These are phyloP conservation scores for Chaenocephalus aceratus DNA, from an alignment of 2,113 vertebrate genomes.

Conservation along the genomic window DNA sequence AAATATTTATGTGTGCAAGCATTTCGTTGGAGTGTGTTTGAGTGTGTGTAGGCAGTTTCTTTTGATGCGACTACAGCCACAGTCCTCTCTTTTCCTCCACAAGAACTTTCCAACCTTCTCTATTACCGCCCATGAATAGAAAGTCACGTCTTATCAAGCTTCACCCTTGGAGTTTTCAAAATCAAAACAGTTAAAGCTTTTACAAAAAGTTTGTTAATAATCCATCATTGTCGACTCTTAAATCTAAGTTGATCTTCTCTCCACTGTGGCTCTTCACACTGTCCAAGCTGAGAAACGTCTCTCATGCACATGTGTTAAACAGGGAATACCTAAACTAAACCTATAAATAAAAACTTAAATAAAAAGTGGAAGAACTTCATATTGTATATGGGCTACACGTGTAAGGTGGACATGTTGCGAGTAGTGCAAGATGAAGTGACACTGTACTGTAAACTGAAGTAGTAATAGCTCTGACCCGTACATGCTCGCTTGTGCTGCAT, in stretches of 20 bases:
- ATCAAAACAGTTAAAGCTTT: slow-evolving; percentile 77
- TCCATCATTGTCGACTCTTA: slow-evolving; percentile 62
- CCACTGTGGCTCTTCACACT: slow-evolving; percentile 21
- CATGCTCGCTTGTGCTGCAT: slow-evolving; percentile 8
- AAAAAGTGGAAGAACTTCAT: not conserved
- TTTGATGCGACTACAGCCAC: no score
- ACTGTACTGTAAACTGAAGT: not conserved
- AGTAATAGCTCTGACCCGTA: slow-evolving; percentile 23
- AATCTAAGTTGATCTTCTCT: slow-evolving; percentile 55
- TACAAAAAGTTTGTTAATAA: no score
- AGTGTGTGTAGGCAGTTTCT: no score
- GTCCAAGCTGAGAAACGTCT: slow-evolving; percentile 14
- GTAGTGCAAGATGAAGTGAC: not conserved
- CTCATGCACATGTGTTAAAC: not conserved
- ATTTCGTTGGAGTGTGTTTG: no score
- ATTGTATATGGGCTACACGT: not conserved
- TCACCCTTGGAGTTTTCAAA: slow-evolving; percentile 62
- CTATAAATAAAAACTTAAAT: not conserved
- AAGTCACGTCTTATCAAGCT: slow-evolving; percentile 75
- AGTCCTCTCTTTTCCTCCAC: no score
- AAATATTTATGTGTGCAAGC: no score
- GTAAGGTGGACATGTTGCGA: not conserved
- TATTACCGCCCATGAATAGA: slow-evolving; percentile 69
- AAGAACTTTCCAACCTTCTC: not conserved
- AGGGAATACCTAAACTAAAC: not conserved